phyloP scores from a whole-genome alignment of 1,140 invertebrate genomes.

The Babylonia areolata region DNA sequence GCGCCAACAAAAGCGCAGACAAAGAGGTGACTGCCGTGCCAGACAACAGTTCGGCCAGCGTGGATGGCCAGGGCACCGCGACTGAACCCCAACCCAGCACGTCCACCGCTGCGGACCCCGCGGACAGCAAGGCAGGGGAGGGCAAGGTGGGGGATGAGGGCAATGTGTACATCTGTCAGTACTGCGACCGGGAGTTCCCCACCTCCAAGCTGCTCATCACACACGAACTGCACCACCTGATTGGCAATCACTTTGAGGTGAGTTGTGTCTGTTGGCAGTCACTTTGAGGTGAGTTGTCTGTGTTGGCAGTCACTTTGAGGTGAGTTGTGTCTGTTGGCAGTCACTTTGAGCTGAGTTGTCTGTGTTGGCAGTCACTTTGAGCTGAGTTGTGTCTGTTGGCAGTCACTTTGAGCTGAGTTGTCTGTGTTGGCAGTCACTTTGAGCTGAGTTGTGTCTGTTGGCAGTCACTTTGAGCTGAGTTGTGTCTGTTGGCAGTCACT shows the following conservation, averaged over 20 bases:
- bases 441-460: no score
- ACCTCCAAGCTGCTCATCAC: slow-evolving; percentile 62
- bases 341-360: no score
- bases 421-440: no score
- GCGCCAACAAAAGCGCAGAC: slow-evolving; percentile 29
- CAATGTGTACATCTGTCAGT: slow-evolving; percentile 68
- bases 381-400: no score
- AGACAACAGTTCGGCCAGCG: neutral
- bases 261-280: no score
- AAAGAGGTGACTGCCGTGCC: neutral
- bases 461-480: no score
- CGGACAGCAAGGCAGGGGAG: slow-evolving; percentile 27
- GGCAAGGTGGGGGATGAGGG: slow-evolving; percentile 23
- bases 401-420: no score
- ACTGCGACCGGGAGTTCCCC: slow-evolving; percentile 70
- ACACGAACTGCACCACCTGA: slow-evolving; percentile 73
- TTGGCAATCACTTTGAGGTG: slow-evolving; percentile 73
- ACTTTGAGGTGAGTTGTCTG: no score
- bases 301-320: no score
- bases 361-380: no score
- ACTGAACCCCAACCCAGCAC: neutral
- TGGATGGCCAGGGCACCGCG: neutral
- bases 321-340: no score
- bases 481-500: no score
- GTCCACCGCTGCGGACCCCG: neutral